Base-by-base conservation (phyloP, 1,140 invertebrate species). In the Dendrolimus kikuchii region DNA sequence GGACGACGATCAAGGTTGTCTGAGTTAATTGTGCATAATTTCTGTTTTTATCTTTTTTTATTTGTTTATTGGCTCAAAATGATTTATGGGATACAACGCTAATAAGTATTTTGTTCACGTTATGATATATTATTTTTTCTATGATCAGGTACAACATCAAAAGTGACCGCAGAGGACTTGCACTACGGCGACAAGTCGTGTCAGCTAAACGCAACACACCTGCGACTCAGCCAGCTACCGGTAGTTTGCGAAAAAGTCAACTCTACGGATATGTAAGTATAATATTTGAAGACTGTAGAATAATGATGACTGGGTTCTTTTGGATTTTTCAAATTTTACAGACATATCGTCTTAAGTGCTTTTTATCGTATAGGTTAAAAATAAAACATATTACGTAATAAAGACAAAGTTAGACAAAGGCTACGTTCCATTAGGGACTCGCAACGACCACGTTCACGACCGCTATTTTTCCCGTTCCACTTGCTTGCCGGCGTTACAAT, bases 161-260 rank as follows among this genome's bases (percentile, higher is more conserved):
- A 95, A 77, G 92, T 92, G 55, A 94, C 94, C 23, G 94, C 95
- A 5, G 90, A 91, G 39, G 94, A 95, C 74, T 82, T 98, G 44
- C 92, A 96, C 65, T 98, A 95, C 68, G 96, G 96, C 5, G 96
- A 98, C 82, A 92, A 93, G 70, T 90, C 93, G 5, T 98, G 96
- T 73, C 92, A 96, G 87, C 85, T 94, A 38, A 95, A 95, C 74
- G 88, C 88, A 4, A 90, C 91, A 2, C 61, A 83, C 74, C 55
- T 83, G 0, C 52, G 60, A 0, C 68, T 84, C 37, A 72, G 62
- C 38, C 88, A 93, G 37, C 79, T 94, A n/a, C 91, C 92, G 4
- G 78, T 90, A 5, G 79, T 90, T 53, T 95, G 94, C 65, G 89
- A 91, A 58, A 80, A 81, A 5, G 92, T 91, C 42, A 90, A 91